Evolutionary conservation across 2,797 vertebrate genomes (phyloP).

Genomic region (Xenops minutus): DNA sequence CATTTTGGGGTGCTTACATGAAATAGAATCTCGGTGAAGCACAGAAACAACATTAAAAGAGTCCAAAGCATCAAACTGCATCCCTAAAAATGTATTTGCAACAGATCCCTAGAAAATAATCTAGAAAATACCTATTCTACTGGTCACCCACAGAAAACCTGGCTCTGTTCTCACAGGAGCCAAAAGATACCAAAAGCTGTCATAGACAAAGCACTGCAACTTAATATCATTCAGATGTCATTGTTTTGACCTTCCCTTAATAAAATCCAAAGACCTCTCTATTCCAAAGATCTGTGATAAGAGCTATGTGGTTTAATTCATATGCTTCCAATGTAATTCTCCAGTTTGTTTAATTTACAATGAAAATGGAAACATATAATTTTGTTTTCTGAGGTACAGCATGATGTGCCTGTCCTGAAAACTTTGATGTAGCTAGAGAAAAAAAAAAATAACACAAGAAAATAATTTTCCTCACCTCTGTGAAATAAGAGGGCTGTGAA

Average conservation of each 20-base stretch:
- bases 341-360: neutral
- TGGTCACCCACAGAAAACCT: neutral
- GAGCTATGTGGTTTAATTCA: neutral
- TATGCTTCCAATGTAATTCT: neutral
- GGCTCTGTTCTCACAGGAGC: neutral
- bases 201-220: neutral
- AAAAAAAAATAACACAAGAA: neutral
- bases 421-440: neutral
- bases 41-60: neutral
- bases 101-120: neutral
- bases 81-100: neutral
- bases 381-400: slow-evolving; percentile 15
- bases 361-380: neutral
- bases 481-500: neutral
- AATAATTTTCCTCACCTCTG: neutral
- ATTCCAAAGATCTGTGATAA: neutral
- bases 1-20: neutral
- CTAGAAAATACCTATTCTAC: neutral
- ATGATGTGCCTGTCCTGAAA: neutral
- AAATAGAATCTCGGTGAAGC: neutral
- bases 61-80: neutral
- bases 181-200: neutral
- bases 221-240: neutral
- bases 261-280: neutral
- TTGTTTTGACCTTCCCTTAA: neutral